Evolutionary conservation across 2,888 invertebrate species (phyloP), one percentile per base, ranked within the genome.

Genomic region (Balanococcus diminutus): DNA sequence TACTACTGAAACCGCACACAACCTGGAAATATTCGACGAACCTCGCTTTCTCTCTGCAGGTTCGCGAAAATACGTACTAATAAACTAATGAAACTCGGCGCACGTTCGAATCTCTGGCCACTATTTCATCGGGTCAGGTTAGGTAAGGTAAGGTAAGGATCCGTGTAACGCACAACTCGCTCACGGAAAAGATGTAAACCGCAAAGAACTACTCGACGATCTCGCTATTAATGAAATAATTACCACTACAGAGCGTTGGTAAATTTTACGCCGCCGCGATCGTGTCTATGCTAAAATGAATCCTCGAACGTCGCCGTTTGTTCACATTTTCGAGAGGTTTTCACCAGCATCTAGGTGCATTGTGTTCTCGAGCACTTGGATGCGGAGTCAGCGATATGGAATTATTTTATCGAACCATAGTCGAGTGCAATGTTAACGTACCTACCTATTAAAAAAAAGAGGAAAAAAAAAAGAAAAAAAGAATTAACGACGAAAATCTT

Each of bases 211-310:
- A 56, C 67, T 67, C 67, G 67, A 67, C 28, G 28, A 28, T 28
- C 67, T 25, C 67, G 67, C 67, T 67, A 28, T 67, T 67, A 67
- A 67, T 67, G 67, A 67, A 67, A 67, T 67, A 67, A 67, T 67
- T 67, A 67, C 67, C 67, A 28, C 67, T 67, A 67, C 67, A 67
- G 3, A 1, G 16, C 28, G 11, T 5, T 2, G 16, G 67, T 31
- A 67, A 31, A 67, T 31, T 67, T 67, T 67, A 61, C 61, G 22
- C 6, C 36, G 36, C 8, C 2, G 22, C 56, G 28, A 67, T 67
- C 67, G 67, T 67, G 67, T 67, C 67, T 67, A 61, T 25, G 25
- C 1, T 14, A 28, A 67, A 67, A 67, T 16, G 67, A 67, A 67
- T 25, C 25, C 67, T 28, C 67, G 16, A 28, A 28, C 28, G 28